Percentiles rank a stretch among this genome's conserved stretches.
phyloP scores from a whole-genome alignment of 2,113 vertebrate genomes.

The Perognathus longimembris region DNA sequence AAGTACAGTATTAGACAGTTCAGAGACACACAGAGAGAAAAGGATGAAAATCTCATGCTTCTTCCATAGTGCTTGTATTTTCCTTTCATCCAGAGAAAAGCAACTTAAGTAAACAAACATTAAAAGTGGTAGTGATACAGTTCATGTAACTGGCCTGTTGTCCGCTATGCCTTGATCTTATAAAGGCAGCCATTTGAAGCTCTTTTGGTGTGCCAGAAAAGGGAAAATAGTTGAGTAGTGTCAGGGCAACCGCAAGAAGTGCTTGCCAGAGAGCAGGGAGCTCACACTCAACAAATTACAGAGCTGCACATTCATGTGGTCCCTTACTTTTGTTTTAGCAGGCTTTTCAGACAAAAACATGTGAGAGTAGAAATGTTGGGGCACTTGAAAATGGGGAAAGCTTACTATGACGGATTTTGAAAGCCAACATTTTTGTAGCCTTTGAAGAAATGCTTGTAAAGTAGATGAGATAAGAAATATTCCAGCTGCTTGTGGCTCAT shows the following conservation, averaged over 20 bases:
- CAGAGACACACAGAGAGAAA: background rate
- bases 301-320: background rate
- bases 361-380: background rate
- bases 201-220: background rate
- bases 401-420: background rate
- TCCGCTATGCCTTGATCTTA: background rate
- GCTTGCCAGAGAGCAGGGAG: background rate
- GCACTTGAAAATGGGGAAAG: background rate
- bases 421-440: background rate
- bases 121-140: background rate
- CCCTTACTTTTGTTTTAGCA: background rate
- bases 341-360: background rate
- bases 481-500: too few species aligned
- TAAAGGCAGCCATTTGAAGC: background rate
- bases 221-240: background rate
- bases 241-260: background rate
- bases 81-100: conserved; percentile 58
- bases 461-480: background rate
- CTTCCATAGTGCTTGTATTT: background rate
- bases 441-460: background rate
- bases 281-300: background rate
- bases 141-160: background rate
- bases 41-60: conserved; percentile 52
- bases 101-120: conserved; percentile 48
- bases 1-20: conserved; percentile 62